Percentiles rank a stretch among this genome's conserved stretches.
Evolutionary conservation across 2,797 vertebrate genomes (phyloP).

Genomic region (Gadopsis marmoratus): DNA sequence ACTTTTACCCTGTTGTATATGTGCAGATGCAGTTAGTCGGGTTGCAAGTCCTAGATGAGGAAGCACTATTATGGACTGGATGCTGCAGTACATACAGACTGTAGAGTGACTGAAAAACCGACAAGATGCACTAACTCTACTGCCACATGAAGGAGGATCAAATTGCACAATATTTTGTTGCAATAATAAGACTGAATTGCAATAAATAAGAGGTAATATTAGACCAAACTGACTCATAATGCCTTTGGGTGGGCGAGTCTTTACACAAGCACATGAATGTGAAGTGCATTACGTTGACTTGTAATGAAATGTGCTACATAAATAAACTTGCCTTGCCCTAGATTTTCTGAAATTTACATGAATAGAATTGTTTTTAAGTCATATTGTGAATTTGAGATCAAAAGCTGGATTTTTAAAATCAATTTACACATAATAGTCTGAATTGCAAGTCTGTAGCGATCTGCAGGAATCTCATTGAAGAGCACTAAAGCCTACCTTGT

Average conservation of each 20-base stretch:
- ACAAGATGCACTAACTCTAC: background rate
- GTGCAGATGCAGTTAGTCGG: slow-evolving; percentile 20
- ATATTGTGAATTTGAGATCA: background rate
- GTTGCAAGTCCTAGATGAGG: slow-evolving; percentile 7
- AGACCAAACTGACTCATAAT: background rate
- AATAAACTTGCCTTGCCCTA: background rate
- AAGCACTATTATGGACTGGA: slow-evolving; percentile 6
- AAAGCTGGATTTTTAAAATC: background rate
- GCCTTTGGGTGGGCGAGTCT: background rate
- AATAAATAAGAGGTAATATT: slow-evolving; percentile 1
- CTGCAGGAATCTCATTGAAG: background rate
- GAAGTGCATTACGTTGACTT: background rate
- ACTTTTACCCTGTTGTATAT: slow-evolving; percentile 21
- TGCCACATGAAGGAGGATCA: background rate
- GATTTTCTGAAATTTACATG: background rate
- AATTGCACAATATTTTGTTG: background rate
- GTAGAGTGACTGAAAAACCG: slow-evolving; percentile 4
- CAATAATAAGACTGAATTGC: background rate
- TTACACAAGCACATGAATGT: background rate
- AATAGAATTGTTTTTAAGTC: background rate
- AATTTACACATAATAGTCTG: background rate
- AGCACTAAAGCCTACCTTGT: background rate
- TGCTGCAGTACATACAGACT: slow-evolving; percentile 3
- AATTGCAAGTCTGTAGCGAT: background rate
- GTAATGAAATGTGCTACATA: background rate